Percentiles rank a stretch among this genome's conserved stretches.
Conservation (phyloP, 2,888 invertebrate genomes). For the Mythimna impura region DNA sequence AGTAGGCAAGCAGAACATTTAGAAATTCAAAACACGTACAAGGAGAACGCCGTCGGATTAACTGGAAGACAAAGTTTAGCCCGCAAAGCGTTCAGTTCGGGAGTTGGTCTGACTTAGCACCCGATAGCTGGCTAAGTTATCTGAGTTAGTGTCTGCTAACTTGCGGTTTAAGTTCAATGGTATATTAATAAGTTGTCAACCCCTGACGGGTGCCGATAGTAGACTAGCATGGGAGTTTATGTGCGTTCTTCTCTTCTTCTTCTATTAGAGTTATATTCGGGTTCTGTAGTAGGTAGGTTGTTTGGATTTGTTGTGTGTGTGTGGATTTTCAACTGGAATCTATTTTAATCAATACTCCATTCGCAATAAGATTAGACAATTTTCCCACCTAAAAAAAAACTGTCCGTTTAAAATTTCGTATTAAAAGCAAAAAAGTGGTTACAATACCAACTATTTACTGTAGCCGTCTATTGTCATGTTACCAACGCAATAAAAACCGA, state of each 20-base stretch:
- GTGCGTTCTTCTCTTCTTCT: neutral
- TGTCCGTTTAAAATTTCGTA: too few relatives aligned
- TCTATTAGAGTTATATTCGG: conserved; percentile 12
- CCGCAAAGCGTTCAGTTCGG: conserved; percentile 82
- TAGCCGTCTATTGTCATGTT: too few relatives aligned
- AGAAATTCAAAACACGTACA: conserved; percentile 45
- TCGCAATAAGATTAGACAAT: too few relatives aligned
- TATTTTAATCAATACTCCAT: too few relatives aligned
- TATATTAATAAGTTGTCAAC: conserved; percentile 83
- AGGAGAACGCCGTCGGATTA: conserved; percentile 67
- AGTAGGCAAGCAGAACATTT: conserved; percentile 23
- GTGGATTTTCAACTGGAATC: neutral
- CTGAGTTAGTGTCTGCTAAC: conserved; percentile 82
- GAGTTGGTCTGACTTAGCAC: conserved; percentile 86
- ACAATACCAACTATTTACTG: too few relatives aligned
- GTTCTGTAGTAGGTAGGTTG: neutral
- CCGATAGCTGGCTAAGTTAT: conserved; percentile 85
- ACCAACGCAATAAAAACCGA: too few relatives aligned
- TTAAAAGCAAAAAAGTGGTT: too few relatives aligned
- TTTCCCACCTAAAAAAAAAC: too few relatives aligned
- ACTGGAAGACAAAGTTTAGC: conserved; percentile 77
- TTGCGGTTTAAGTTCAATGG: conserved; percentile 82
- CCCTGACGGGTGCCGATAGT: conserved; percentile 63
- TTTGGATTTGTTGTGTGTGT: neutral
- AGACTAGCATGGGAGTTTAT: conserved; percentile 29